Evolutionary conservation across 2,888 invertebrate species (phyloP).

Genomic region (Hirtodrosophila trivittata): DNA sequence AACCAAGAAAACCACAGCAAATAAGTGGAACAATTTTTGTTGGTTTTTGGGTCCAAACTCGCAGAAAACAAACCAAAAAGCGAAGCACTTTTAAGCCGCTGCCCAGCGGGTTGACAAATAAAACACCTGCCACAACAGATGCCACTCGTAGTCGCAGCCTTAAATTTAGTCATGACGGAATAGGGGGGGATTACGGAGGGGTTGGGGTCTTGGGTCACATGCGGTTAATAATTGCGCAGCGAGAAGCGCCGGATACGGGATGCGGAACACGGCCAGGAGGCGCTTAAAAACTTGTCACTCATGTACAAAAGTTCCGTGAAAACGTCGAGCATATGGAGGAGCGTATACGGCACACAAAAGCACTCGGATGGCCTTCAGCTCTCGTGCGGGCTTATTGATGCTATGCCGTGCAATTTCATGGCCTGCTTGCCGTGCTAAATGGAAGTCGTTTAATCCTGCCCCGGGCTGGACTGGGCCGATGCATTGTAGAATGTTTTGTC

Average conservation of each 20-base stretch:
- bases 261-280: slow-evolving; percentile 22
- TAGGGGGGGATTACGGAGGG: not conserved
- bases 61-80: slow-evolving; percentile 39
- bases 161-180: slow-evolving; percentile 6
- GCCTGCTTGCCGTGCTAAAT: slow-evolving; percentile 51
- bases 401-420: slow-evolving; percentile 48
- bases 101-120: slow-evolving; percentile 51
- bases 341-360: slow-evolving; percentile 44
- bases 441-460: slow-evolving; percentile 49
- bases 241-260: slow-evolving; percentile 35
- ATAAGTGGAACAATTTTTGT: slow-evolving; percentile 45
- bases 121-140: slow-evolving; percentile 59
- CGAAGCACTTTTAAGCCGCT: slow-evolving; percentile 60
- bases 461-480: slow-evolving; percentile 7
- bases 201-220: slow-evolving; percentile 30
- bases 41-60: slow-evolving; percentile 19
- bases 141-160: slow-evolving; percentile 27
- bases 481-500: slow-evolving; percentile 44
- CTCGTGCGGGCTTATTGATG: slow-evolving; percentile 51
- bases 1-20: slow-evolving; percentile 50
- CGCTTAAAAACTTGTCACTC: slow-evolving; percentile 68
- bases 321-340: not conserved
- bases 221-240: slow-evolving; percentile 74
- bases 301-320: slow-evolving; percentile 39
- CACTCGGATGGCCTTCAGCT: slow-evolving; percentile 25